Conservation (phyloP, 2,113 vertebrate species). For the Pterophyllum scalare region DNA sequence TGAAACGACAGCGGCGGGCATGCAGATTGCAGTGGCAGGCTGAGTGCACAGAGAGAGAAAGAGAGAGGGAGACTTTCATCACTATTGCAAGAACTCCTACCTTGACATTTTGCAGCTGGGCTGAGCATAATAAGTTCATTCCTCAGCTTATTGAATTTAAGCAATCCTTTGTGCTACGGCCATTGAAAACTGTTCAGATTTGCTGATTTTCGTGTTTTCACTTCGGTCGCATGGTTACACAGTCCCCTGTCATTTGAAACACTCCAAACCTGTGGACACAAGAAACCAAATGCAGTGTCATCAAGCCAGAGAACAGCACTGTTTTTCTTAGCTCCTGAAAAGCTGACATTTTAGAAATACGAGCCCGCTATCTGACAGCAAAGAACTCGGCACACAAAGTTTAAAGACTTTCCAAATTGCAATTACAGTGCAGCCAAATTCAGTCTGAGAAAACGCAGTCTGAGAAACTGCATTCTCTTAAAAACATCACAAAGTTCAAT, state of each 20-base stretch:
- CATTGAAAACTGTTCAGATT: slow-evolving; percentile 12
- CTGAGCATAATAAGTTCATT: neutral
- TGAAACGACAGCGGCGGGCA: slow-evolving; percentile 95
- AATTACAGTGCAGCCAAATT: neutral
- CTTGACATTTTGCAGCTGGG: slow-evolving; percentile 11
- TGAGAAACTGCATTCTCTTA: slow-evolving; percentile 16
- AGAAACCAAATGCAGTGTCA: slow-evolving; percentile 10
- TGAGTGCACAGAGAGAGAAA: slow-evolving; percentile 54
- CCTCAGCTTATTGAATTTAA: slow-evolving; percentile 14
- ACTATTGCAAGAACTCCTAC: neutral
- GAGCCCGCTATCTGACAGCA: neutral
- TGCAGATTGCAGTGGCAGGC: slow-evolving; percentile 98
- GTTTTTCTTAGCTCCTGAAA: slow-evolving; percentile 43
- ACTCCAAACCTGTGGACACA: slow-evolving; percentile 10
- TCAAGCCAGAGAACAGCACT: neutral
- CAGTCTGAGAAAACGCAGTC: slow-evolving; percentile 19
- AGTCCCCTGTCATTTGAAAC: slow-evolving; percentile 21
- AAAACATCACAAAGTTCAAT: neutral
- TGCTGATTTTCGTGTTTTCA: slow-evolving; percentile 26
- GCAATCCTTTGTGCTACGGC: neutral
- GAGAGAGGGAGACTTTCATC: neutral
- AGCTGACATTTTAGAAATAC: slow-evolving; percentile 16
- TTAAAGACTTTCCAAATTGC: slow-evolving; percentile 3
- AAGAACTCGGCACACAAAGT: neutral
- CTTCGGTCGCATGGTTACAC: neutral